Base-by-base conservation (phyloP, 2,888 invertebrate genomes). In the Drosophila neoperkinsi region DNA sequence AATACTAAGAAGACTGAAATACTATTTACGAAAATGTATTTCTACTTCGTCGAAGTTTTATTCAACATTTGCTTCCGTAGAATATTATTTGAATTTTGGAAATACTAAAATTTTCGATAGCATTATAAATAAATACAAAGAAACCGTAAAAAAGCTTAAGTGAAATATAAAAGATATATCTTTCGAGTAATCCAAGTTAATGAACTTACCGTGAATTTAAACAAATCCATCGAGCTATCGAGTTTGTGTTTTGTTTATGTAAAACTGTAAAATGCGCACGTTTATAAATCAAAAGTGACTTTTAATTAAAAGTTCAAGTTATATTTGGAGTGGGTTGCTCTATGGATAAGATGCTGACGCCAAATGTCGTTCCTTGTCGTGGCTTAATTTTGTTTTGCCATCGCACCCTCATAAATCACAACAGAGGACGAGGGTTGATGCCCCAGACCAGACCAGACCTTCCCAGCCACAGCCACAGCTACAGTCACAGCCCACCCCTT, bases 281-380 rank as follows among this genome's bases (percentile, higher is more conserved):
- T 82, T 82, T 84, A 88, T 91, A 90, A 90, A 91, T 90, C 90
- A 91, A 84, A 90, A 78, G 79, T 90, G 90, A 85, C 88, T 88
- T 90, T 90, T 90, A 91, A 90, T 90, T 91, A 91, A 89, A 90
- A 90, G 82, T 84, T 84, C 81, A 90, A 81, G 80, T 65, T 75
- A 56, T 63, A 53, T 55, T 71, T 68, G 71, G 76, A 31, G 41
- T 65, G 57, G 59, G 57, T 65, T 71, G 56, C 31, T 69, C 61
- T 57, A 74, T 72, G 75, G 73, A 75, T 74, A 90, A 90, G 89
- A 80, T 81, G 90, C 82, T 89, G 87, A 89, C 84, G 88, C 90
- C 88, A 80, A 86, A 77, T 88, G 89, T 90, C 88, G 81, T 81
- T 71, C 78, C 73, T 71, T 77, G 76, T 72, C 82, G 82, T 82